Base-by-base conservation (phyloP, 2,797 vertebrate genomes). In the Sebastes taczanowskii region DNA sequence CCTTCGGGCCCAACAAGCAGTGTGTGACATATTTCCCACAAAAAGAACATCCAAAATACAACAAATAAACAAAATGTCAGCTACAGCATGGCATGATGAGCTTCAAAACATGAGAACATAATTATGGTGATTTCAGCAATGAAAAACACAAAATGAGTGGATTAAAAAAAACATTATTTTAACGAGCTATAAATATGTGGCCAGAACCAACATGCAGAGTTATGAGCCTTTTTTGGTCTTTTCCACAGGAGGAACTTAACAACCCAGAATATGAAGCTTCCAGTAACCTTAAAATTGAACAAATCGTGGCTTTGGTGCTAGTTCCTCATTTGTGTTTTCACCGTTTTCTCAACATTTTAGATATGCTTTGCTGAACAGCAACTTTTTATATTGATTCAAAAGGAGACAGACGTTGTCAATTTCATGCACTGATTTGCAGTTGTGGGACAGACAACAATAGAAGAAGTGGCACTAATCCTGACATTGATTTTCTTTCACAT, bases 1-100 rank as follows among this genome's bases (percentile, higher is more conserved):
- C 46, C 27, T 81, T 78, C 55, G 55, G 66, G 71, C 78, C 80
- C 61, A 85, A 84, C 55, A 49, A 92, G 86, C 93, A 93, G 90
- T 76, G 81, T 91, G 85, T 89, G 82, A 83, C 78, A 82, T 64
- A 27, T 74, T 85, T 80, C 38, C 64, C 34, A 73, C 52, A 72
- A 53, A 49, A 42, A 18, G 82, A 60, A 66, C 6, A 42, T 18
- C 77, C 42, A 70, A 79, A 77, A 84, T 16, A 73, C 53, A 91
- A 65, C 11, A 42, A 67, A 67, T 25, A 49, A 79, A 87, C 22
- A 77, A 65, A 78, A 62, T 35, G 27, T 61, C 22, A 76, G 68
- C 32, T 38, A 42, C 3, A 70, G 80, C 63, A 79, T 63, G 32
- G 67, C 32, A 58, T 63, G 60, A 71, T 77, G 42, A 83, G 78